Evolutionary conservation across 92 coral and sea anemone genomes (phyloP).

Genomic region (Zoanthus sociatus): DNA sequence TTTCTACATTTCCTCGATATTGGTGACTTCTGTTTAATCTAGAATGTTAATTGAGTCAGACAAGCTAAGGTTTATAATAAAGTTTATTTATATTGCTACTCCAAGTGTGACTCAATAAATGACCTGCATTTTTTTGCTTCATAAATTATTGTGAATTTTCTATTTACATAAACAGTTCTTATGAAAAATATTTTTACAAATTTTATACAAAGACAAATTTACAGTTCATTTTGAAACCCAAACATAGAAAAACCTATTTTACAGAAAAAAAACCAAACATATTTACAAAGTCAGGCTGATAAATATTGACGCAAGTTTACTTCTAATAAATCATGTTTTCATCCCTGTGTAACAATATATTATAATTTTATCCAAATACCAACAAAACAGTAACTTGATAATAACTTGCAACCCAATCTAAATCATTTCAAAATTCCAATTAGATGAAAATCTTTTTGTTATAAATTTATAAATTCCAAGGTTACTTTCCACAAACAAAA

Average conservation of each 20-base stretch:
- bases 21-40: no score
- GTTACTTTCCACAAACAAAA: no score
- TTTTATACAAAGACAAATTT: slow-evolving; percentile 43
- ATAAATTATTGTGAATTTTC: slow-evolving; percentile 40
- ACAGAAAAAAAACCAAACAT: slow-evolving; percentile 15
- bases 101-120: slow-evolving; percentile 38
- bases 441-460: not conserved
- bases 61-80: not conserved
- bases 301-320: slow-evolving; percentile 17
- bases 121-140: slow-evolving; percentile 33
- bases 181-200: slow-evolving; percentile 43
- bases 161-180: slow-evolving; percentile 32
- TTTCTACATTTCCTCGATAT: no score
- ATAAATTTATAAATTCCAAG: not conserved
- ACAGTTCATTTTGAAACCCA: slow-evolving; percentile 10
- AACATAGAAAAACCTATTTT: slow-evolving; percentile 26
- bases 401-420: not conserved
- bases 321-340: not conserved
- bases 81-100: slow-evolving; percentile 37
- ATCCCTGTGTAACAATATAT: slow-evolving; percentile 1
- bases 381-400: not conserved
- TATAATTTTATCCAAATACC: slow-evolving; percentile 15
- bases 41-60: not conserved
- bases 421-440: not conserved
- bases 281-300: slow-evolving; percentile 2